Evolutionary conservation across 2,797 vertebrate genomes (phyloP).

Genomic region (Syndactyla subalaris): DNA sequence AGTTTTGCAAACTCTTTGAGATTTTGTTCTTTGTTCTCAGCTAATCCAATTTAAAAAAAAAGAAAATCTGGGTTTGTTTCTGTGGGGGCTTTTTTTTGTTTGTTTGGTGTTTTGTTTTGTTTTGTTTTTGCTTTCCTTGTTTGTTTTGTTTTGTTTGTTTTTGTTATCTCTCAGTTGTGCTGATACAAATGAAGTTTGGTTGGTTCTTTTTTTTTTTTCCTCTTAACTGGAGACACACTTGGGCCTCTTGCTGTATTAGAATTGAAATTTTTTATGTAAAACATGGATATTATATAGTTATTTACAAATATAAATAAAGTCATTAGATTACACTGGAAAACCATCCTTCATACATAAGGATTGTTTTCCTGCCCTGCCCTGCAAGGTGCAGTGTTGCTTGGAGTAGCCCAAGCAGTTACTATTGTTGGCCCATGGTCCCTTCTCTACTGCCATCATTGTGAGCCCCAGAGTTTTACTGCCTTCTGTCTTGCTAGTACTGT

Average conservation of each 20-base stretch:
- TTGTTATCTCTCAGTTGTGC: background rate
- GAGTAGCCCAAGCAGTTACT: background rate
- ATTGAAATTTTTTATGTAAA: background rate
- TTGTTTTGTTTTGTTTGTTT: no score
- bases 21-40: background rate
- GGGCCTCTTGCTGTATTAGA: background rate
- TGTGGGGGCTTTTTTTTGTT: background rate
- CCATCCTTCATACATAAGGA: background rate
- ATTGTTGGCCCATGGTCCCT: background rate
- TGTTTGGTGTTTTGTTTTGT: background rate
- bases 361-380: background rate
- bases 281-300: background rate
- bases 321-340: background rate
- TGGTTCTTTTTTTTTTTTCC: background rate
- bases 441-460: fast-evolving
- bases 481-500: background rate
- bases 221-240: background rate
- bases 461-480: background rate
- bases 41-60: background rate
- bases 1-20: background rate
- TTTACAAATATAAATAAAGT: background rate
- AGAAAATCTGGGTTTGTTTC: no score
- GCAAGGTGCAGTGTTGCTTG: background rate
- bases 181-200: background rate
- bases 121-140: no score